These are phyloP conservation scores for Ceratosolen solmsi DNA, from an alignment of 1,140 invertebrate genomes.

Conservation along the genomic window DNA sequence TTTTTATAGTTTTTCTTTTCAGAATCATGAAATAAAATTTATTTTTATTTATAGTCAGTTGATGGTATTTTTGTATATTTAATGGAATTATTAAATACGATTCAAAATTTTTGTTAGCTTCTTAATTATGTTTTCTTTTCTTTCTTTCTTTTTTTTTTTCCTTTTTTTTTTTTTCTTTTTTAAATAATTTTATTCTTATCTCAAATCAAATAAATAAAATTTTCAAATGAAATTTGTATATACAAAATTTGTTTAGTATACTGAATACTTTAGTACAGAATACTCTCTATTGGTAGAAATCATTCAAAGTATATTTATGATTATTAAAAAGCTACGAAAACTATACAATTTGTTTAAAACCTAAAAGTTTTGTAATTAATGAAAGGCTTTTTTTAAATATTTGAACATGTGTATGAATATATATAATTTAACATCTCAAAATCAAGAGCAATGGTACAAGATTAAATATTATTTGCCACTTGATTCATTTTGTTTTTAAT, in stretches of 20 bases:
- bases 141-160: too few species aligned
- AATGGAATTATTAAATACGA: neutral
- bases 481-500: neutral
- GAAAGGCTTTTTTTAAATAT: slow-evolving; percentile 9
- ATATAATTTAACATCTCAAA: slow-evolving; percentile 47
- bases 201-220: neutral
- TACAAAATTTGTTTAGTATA: too few species aligned
- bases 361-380: slow-evolving; percentile 31
- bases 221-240: slow-evolving; percentile 8
- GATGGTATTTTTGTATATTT: neutral
- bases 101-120: neutral
- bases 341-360: slow-evolving; percentile 25
- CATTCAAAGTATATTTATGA: slow-evolving; percentile 9
- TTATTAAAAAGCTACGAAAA: slow-evolving; percentile 40
- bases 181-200: neutral
- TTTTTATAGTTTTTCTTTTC: slow-evolving; percentile 31
- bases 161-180: too few species aligned
- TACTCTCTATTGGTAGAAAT: neutral
- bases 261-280: too few species aligned
- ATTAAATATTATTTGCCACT: slow-evolving; percentile 38
- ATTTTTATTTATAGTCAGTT: neutral
- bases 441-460: slow-evolving; percentile 50
- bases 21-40: slow-evolving; percentile 24
- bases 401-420: slow-evolving; percentile 6
- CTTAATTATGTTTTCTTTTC: neutral